A percentile compares a stretch with the other conserved stretches of the same genome.
phyloP scores from a whole-genome alignment of 2,888 invertebrate genomes.

The Zaprionus lineosus region DNA sequence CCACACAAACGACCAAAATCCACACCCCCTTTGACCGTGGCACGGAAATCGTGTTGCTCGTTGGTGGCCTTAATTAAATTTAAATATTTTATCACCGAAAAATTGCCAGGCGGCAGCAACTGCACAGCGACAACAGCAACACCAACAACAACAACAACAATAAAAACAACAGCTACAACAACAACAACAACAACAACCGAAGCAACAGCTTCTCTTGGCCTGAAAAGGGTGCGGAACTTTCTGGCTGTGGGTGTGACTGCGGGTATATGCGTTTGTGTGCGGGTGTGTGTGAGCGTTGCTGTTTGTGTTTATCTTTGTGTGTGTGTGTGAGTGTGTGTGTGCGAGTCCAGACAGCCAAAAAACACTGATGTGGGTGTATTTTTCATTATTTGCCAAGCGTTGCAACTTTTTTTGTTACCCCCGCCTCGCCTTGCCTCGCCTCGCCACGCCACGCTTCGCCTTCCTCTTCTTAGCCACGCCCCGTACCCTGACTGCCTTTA shows the following conservation, averaged over 20 bases:
- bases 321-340: conserved; percentile 31
- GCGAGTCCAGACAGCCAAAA: conserved; percentile 73
- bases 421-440: not conserved
- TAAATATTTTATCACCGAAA: conserved; percentile 83
- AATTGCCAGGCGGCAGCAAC: conserved; percentile 79
- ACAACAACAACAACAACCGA: conserved; percentile 31
- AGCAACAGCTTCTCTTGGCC: conserved; percentile 36
- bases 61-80: conserved; percentile 83
- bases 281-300: too few species aligned
- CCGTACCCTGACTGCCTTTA: conserved; percentile 17
- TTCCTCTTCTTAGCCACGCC: too few species aligned
- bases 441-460: too few species aligned
- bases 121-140: conserved; percentile 63
- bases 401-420: conserved; percentile 57
- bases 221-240: conserved; percentile 74
- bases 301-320: conserved; percentile 34
- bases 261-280: conserved; percentile 31
- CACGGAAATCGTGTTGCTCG: conserved; percentile 75
- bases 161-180: conserved; percentile 56
- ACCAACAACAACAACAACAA: conserved; percentile 51
- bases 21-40: conserved; percentile 64
- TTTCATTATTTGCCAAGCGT: conserved; percentile 77
- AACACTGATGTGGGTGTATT: conserved; percentile 78
- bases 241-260: conserved; percentile 22
- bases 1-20: too few species aligned